phyloP scores from a whole-genome alignment of 2,797 vertebrate genomes.

The Babyrousa celebensis region DNA sequence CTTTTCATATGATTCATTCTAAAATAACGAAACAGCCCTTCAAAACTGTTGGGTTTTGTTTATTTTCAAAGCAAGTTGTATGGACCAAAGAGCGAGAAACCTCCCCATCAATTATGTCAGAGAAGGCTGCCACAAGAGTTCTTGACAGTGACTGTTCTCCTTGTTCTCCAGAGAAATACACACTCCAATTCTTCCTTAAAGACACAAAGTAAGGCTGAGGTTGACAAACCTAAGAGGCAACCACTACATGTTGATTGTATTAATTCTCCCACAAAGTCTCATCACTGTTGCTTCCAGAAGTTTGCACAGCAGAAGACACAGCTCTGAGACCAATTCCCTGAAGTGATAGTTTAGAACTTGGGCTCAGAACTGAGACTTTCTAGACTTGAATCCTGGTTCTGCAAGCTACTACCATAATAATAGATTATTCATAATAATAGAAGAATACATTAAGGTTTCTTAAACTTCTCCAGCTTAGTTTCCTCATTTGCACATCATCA shows the following conservation, averaged over 20 bases:
- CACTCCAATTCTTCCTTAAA: slow-evolving; percentile 71
- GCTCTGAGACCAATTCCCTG: background rate
- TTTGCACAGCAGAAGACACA: background rate
- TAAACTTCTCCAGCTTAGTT: background rate
- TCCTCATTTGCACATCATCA: background rate
- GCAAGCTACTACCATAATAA: background rate
- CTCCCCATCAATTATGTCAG: background rate
- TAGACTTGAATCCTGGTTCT: background rate
- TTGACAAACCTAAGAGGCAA: background rate
- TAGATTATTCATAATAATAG: too few species aligned
- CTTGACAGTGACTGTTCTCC: slow-evolving; percentile 82
- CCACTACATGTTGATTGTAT: background rate
- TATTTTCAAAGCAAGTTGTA: background rate
- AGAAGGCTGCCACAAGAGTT: slow-evolving; percentile 54
- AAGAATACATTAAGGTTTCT: background rate
- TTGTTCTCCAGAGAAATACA: background rate
- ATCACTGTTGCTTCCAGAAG: background rate
- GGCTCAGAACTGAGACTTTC: background rate
- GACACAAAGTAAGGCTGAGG: slow-evolving; percentile 16
- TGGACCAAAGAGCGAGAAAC: background rate
- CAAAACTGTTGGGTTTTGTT: background rate
- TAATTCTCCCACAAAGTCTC: background rate
- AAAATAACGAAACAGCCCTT: slow-evolving; percentile 32
- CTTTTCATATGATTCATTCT: slow-evolving; percentile 15
- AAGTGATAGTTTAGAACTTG: background rate